Conservation (phyloP, 2,113 vertebrate genomes). For the Passer montanus region DNA sequence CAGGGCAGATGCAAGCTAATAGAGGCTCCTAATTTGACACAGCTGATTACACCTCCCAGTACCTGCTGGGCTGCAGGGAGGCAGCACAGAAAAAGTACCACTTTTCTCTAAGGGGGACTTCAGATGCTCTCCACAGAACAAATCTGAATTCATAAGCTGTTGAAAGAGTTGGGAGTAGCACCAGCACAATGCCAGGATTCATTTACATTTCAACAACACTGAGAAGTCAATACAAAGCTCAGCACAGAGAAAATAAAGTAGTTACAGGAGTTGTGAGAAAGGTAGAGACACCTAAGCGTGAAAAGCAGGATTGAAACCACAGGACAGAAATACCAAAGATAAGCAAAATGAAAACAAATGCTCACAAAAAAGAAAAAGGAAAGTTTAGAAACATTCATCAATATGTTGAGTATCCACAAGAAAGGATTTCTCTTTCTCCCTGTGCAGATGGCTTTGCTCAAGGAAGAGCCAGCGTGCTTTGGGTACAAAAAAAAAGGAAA, state of each 20-base stretch:
- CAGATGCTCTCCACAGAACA: neutral
- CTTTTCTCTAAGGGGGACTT: neutral
- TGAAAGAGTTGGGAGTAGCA: neutral
- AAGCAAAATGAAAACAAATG: neutral
- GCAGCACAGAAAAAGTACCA: neutral
- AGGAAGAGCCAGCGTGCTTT: conserved; percentile 2
- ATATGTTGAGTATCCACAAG: neutral
- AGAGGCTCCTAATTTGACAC: neutral
- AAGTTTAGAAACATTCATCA: neutral
- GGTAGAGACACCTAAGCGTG: neutral
- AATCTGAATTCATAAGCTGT: neutral
- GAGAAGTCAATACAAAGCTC: neutral
- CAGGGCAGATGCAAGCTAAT: neutral
- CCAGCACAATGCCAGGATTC: neutral
- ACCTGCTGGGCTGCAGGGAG: neutral
- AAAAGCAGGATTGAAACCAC: neutral
- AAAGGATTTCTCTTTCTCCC: conserved; percentile 23
- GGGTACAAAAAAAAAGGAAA: conserved; percentile 22
- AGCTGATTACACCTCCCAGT: neutral
- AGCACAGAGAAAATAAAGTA: neutral
- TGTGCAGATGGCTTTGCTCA: conserved; percentile 8
- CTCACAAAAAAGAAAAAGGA: neutral
- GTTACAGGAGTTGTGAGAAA: neutral
- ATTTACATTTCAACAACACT: conserved; percentile 12
- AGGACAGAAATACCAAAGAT: neutral